A percentile compares a stretch with the other conserved stretches of the same genome.
Conservation (phyloP, 2,888 invertebrate species). For the Dichetophora obliterata region DNA sequence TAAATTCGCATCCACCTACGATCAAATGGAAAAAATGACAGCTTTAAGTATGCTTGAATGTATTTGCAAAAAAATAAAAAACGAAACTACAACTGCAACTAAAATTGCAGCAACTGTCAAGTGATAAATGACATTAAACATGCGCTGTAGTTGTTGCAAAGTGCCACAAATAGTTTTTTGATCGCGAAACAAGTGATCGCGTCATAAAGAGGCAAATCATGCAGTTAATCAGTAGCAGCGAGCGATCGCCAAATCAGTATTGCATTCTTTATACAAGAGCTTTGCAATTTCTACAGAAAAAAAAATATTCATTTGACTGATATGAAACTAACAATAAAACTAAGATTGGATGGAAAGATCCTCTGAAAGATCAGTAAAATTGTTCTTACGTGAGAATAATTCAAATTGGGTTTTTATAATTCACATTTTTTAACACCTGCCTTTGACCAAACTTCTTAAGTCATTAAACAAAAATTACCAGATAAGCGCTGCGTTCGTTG, state of each 20-base stretch:
- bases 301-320: no score
- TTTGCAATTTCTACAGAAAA: no score
- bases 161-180: slow-evolving; percentile 27
- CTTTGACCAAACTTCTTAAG: no score
- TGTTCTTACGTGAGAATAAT: no score
- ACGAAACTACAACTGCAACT: slow-evolving; percentile 5
- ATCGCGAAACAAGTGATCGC: slow-evolving; percentile 30
- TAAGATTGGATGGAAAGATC: no score
- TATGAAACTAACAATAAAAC: no score
- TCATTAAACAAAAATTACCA: not conserved
- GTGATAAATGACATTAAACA: slow-evolving; percentile 68
- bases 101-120: slow-evolving; percentile 59
- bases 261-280: no score
- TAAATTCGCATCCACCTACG: slow-evolving; percentile 39
- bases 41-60: slow-evolving; percentile 17
- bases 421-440: no score
- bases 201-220: not conserved
- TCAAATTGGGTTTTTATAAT: no score
- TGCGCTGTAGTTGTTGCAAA: slow-evolving; percentile 47
- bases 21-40: slow-evolving; percentile 35
- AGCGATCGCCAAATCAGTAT: not conserved
- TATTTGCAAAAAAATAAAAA: slow-evolving; percentile 24
- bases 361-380: no score
- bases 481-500: slow-evolving; percentile 23
- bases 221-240: not conserved